Base-by-base conservation (phyloP, 2,113 vertebrate species). In the Vulpes lagopus region DNA sequence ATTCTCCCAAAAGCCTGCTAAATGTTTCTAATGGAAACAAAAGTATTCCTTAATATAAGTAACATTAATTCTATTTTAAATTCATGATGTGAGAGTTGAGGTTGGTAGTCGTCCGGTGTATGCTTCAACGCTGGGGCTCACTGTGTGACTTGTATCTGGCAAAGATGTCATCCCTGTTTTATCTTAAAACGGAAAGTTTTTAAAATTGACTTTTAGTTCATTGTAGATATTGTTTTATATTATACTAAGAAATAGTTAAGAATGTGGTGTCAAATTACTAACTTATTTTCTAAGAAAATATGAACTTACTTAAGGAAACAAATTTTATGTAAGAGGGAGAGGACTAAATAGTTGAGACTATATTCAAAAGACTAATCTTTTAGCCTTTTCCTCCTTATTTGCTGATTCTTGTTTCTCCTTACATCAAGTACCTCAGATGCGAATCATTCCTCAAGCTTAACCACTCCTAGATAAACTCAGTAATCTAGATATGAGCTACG, bases 51-150 rank as follows among this genome's bases (percentile, higher is more conserved):
- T 94, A 96, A 91, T 88, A 67, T 94, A 92, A 97, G 53, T 92
- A 91, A 91, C n/a, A 94, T 89, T 92, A 95, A 96, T 95, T 96
- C 51, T 95, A 83, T 85, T 92, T 88, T 69, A 92, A 92, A 91
- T 86, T 80, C 84, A 78, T 86, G 10, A 49, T 53, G 53, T 67
- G 49, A 62, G 11, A 93, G 9, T 64, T 82, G 78, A 59, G 11
- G 38, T 19, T 88, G 84, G 91, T 81, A 80, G 64, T 59, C 49
- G 73, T 57, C 55, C 38, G 89, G 11, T 53, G 17, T 69, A 3
- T 89, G 15, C 35, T 89, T 69, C 64, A 53, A 23, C 4, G 20
- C 19, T 62, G 59, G 16, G 9, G 19, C 11, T 49, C 27, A 92
- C 80, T 78, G 30, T 94, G 12, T 62, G 62, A 32, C 0, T 43